These are phyloP conservation scores for Schizopygopsis pylzovi DNA, from an alignment of 2,797 vertebrate species.

Conservation along the genomic window DNA sequence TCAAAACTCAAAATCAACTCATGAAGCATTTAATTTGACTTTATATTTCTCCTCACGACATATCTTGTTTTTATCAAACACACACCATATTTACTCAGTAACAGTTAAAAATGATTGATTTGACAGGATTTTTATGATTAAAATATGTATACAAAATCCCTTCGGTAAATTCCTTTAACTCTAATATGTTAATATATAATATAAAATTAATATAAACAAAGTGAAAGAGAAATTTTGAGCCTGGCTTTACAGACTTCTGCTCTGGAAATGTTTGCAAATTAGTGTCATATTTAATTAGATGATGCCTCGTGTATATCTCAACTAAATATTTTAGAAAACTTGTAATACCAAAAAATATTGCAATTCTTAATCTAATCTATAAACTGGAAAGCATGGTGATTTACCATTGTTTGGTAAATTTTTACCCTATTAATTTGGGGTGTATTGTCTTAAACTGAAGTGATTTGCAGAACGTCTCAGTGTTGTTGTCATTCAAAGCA, in stretches of 20 bases:
- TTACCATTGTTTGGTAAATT: not conserved
- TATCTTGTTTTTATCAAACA: not conserved
- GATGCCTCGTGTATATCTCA: not conserved
- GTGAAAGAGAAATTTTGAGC: not conserved
- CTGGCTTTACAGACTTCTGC: not conserved
- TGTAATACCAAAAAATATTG: not conserved
- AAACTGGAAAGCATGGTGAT: not conserved
- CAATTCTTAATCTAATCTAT: not conserved
- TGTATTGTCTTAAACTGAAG: not conserved
- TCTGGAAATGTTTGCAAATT: not conserved
- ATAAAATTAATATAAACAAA: not conserved
- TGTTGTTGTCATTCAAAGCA: not conserved
- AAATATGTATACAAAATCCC: not conserved
- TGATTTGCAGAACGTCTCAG: not conserved
- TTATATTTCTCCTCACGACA: not conserved
- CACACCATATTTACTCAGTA: not conserved
- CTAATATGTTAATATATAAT: not conserved
- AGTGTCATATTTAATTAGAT: not conserved
- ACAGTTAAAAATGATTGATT: slow-evolving; percentile 10
- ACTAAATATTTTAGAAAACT: not conserved
- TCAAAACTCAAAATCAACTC: not conserved
- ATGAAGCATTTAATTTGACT: not conserved
- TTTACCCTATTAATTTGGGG: no score
- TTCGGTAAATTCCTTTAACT: not conserved
- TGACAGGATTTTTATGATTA: not conserved